Evolutionary conservation across 2,797 vertebrate genomes (phyloP).

Genomic region (Paguma larvata): DNA sequence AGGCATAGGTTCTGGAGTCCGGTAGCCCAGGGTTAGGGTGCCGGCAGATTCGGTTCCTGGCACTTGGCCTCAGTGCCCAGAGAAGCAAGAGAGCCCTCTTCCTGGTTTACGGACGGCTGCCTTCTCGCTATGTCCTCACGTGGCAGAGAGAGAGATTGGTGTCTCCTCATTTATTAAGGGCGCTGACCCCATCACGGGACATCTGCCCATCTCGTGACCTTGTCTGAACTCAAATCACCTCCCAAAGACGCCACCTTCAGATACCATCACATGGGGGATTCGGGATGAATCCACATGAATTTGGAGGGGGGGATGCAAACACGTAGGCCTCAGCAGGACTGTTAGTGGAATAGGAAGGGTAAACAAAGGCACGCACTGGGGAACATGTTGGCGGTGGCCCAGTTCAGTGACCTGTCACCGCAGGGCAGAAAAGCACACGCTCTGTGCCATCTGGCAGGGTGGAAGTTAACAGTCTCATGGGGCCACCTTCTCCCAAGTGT

Average conservation of each 20-base stretch:
- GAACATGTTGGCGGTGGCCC: fast-evolving
- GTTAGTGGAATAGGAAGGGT: fast-evolving
- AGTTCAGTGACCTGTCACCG: background rate
- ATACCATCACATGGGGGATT: background rate
- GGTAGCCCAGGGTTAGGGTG: too few relatives aligned
- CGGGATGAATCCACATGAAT: background rate
- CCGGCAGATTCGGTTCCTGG: background rate
- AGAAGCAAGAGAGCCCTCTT: background rate
- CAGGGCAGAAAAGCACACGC: background rate
- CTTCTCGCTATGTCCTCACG: background rate
- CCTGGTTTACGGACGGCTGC: background rate
- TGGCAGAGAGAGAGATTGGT: background rate
- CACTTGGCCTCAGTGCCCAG: background rate
- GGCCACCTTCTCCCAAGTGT: background rate
- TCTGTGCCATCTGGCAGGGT: background rate
- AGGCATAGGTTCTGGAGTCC: too few relatives aligned
- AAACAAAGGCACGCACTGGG: fast-evolving
- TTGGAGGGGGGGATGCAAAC: background rate
- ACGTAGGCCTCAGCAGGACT: background rate
- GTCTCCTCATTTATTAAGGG: background rate
- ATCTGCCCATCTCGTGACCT: background rate
- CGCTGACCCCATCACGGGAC: background rate
- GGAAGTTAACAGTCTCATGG: background rate
- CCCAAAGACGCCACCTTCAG: background rate
- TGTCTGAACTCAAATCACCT: background rate